A percentile compares a stretch with the other conserved stretches of the same genome.
Evolutionary conservation across 2,113 vertebrate species (phyloP).

Genomic region (Thomomys bottae): DNA sequence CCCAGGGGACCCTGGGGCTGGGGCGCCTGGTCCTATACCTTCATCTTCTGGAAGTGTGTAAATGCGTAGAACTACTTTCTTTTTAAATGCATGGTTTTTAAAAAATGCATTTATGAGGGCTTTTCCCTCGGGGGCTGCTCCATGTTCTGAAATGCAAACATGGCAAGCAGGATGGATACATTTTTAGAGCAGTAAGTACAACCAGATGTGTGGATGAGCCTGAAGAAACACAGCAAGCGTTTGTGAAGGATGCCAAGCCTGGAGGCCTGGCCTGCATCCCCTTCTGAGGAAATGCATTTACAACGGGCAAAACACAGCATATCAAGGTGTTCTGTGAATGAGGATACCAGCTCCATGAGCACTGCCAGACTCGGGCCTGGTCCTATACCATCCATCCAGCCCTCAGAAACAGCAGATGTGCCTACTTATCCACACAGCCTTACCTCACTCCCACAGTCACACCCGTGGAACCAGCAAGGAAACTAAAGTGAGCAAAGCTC

Average conservation of each 20-base stretch:
- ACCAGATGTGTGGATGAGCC: slow-evolving; percentile 62
- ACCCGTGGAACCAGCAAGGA: not conserved
- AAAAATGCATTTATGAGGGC: slow-evolving; percentile 46
- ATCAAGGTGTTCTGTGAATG: slow-evolving; percentile 16
- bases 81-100: slow-evolving; percentile 24
- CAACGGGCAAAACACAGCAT: not conserved
- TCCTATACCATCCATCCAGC: not conserved
- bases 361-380: not conserved
- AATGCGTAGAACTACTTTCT: not conserved
- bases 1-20: not conserved
- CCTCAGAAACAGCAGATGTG: not conserved
- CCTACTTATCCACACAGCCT: not conserved
- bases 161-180: slow-evolving; percentile 55
- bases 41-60: not conserved
- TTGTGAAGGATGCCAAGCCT: slow-evolving; percentile 28
- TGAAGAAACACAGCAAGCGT: slow-evolving; percentile 49
- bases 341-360: not conserved
- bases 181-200: slow-evolving; percentile 72
- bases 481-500: not conserved
- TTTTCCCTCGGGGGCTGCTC: not conserved
- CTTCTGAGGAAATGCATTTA: slow-evolving; percentile 51
- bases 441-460: not conserved
- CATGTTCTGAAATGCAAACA: slow-evolving; percentile 58
- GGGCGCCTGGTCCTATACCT: not conserved
- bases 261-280: not conserved